Percentiles rank a stretch among this genome's conserved stretches.
These are phyloP conservation scores for Prionace glauca DNA, from an alignment of 2,797 vertebrate genomes.

Conservation along the genomic window DNA sequence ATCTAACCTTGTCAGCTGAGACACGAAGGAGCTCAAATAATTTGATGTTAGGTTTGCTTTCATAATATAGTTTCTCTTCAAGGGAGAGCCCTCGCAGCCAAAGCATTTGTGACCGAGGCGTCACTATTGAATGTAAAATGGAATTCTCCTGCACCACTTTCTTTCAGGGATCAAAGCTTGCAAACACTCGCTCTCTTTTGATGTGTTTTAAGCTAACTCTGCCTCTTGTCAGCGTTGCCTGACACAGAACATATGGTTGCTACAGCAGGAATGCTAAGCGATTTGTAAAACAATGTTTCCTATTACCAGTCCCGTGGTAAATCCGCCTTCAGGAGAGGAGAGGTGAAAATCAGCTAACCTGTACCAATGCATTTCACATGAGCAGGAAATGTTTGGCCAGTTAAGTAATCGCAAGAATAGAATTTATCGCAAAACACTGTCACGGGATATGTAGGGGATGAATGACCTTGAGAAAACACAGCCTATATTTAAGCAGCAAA, in stretches of 20 bases:
- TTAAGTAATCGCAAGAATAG: slow-evolving; percentile 16
- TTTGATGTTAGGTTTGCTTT: not conserved
- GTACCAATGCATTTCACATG: not conserved
- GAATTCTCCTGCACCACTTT: not conserved
- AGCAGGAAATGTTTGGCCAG: slow-evolving; percentile 32
- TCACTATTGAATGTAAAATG: not conserved
- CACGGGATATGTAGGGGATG: not conserved
- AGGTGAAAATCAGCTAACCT: slow-evolving; percentile 9
- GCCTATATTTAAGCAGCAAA: slow-evolving; percentile 12
- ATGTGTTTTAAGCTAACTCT: not conserved
- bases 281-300: slow-evolving; percentile 25
- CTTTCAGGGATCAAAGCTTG: not conserved
- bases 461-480: not conserved
- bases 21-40: not conserved
- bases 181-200: not conserved
- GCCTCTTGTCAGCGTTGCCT: not conserved
- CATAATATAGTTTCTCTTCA: not conserved
- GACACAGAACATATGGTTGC: not conserved
- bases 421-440: not conserved
- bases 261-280: slow-evolving; percentile 26
- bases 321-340: not conserved
- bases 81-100: not conserved
- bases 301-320: slow-evolving; percentile 9
- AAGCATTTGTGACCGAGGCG: not conserved
- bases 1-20: not conserved